Evolutionary conservation across 1,140 invertebrate species (phyloP).

Genomic region (Pogonognathellus flavescens): DNA sequence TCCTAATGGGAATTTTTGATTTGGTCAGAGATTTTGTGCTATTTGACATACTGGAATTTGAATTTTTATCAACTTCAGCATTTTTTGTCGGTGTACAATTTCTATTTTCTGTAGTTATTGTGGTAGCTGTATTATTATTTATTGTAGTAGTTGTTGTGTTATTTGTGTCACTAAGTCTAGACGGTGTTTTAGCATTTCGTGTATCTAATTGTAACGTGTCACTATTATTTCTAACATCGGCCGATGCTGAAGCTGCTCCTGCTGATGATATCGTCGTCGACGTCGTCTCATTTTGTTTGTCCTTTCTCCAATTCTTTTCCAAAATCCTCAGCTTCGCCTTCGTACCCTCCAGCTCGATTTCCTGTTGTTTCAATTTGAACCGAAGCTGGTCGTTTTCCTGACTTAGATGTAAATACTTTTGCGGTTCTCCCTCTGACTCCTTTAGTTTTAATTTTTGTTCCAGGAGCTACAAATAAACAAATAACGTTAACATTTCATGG

Average conservation of each 20-base stretch:
- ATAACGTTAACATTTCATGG: background rate
- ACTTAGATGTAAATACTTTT: slow-evolving; percentile 49
- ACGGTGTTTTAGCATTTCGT: background rate
- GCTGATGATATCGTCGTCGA: background rate
- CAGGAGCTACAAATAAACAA: slow-evolving; percentile 10
- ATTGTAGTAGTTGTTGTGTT: slow-evolving; percentile 23
- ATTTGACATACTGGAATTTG: slow-evolving; percentile 41
- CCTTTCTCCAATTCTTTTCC: slow-evolving; percentile 53
- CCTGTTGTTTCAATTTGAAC: slow-evolving; percentile 64
- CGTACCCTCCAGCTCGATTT: slow-evolving; percentile 66
- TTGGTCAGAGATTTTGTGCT: slow-evolving; percentile 46
- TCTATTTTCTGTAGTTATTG: slow-evolving; percentile 18
- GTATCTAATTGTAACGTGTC: slow-evolving; percentile 38
- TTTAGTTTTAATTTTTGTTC: slow-evolving; percentile 50
- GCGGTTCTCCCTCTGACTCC: slow-evolving; percentile 22
- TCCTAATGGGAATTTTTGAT: slow-evolving; percentile 29
- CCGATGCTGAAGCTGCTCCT: too few species aligned
- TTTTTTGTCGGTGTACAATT: slow-evolving; percentile 34
- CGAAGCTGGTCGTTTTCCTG: slow-evolving; percentile 65
- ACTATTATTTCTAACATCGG: slow-evolving; percentile 29
- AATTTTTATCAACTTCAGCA: slow-evolving; percentile 22
- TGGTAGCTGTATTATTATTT: slow-evolving; percentile 8
- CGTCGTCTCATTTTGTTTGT: slow-evolving; percentile 19
- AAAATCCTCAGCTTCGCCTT: slow-evolving; percentile 64
- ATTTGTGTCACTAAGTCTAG: slow-evolving; percentile 41